These are phyloP conservation scores for Thymelicus lineola DNA, from an alignment of 2,888 invertebrate genomes.

Conservation along the genomic window DNA sequence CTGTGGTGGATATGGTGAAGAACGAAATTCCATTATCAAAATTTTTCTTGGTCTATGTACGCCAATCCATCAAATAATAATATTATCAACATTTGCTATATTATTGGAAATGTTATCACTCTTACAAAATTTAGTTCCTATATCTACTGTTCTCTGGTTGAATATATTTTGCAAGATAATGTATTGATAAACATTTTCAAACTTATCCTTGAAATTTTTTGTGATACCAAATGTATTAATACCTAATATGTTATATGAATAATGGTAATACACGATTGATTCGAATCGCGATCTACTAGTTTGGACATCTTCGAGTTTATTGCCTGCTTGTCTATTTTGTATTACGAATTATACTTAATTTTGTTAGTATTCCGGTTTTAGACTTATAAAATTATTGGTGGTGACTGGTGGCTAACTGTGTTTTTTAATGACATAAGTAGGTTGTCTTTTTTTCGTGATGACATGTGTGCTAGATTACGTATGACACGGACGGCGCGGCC, in stretches of 20 bases:
- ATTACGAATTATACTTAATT: background rate
- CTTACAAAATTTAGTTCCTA: background rate
- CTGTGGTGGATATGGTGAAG: too few relatives aligned
- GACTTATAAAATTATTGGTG: too few relatives aligned
- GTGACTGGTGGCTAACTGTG: too few relatives aligned
- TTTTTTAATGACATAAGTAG: too few relatives aligned
- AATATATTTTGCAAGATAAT: background rate
- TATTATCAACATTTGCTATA: background rate
- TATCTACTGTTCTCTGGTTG: background rate
- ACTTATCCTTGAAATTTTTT: slow-evolving; percentile 5
- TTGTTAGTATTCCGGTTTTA: too few relatives aligned
- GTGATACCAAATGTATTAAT: slow-evolving; percentile 1
- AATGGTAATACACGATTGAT: background rate
- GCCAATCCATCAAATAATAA: background rate
- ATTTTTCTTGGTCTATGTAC: background rate
- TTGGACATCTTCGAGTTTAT: background rate
- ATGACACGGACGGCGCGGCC: too few relatives aligned
- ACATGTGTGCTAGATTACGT: too few relatives aligned
- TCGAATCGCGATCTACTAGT: background rate
- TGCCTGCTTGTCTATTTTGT: background rate
- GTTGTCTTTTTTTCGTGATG: too few relatives aligned
- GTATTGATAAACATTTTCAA: background rate
- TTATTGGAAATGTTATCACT: background rate
- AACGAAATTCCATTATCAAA: background rate
- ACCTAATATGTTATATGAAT: background rate